Evolutionary conservation across 2,888 invertebrate genomes (phyloP), one percentile per base, ranked within the genome.

Genomic region (Ophion slaviceki): DNA sequence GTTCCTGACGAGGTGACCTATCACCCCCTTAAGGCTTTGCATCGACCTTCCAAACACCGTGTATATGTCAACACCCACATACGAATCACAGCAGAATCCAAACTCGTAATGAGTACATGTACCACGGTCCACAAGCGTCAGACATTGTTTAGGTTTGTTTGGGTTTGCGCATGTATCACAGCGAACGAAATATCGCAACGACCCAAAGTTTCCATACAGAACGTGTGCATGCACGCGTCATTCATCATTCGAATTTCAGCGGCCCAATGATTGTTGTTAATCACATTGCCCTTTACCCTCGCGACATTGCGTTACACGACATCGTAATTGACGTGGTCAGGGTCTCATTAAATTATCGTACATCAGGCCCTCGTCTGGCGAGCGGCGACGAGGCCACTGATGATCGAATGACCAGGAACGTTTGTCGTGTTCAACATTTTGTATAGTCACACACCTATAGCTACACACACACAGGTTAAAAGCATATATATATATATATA

Each of bases 341-440:
- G 57, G 77, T 83, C 80, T 83, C 77, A 84, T 86, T 78, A 81
- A 84, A 80, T 83, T 77, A 86, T 75, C 86, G 83, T 84, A 61
- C 40, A 76, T 85, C 85, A 80, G 64, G 62, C 40, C 32, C 40
- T 24, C 68, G 62, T 68, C 68, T 70, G 45, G 70, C 28, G 24
- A 78, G 36, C 28, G 59, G 61, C 79, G 53, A 66, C 82, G 62
- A n/a, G 68, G 28, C 28, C 20, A 17, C 53, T 47, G 78, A 85
- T 47, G 59, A 79, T n/a, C 61, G 85, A 85, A 66, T 72, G 83
- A 86, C 76, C 77, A 80, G 83, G 82, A 75, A 76, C 77, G 68
- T 86, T 86, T 80, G 80, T 84, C 83, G 78, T 86, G 80, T 83
- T 77, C 67, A 45, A 28, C 78, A 61, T 78, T 68, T 59, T 67